Conservation (phyloP, 2,888 invertebrate species). For the Barypeithes pellucidus region DNA sequence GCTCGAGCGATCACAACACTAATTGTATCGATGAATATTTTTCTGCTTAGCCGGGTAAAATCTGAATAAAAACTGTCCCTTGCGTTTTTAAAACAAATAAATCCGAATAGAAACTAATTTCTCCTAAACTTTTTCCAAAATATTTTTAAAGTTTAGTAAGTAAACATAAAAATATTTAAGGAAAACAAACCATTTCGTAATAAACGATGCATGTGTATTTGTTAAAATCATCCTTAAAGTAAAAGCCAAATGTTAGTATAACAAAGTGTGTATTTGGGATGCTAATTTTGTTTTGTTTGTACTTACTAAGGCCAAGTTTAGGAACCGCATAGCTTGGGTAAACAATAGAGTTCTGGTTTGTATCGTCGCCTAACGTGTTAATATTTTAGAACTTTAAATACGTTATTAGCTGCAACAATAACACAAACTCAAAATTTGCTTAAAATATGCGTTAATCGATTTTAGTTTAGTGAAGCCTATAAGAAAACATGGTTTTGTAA, state of each 20-base stretch:
- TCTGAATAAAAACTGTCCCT: too few relatives aligned
- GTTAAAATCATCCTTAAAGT: background rate
- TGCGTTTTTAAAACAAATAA: too few relatives aligned
- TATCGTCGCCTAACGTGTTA: constrained; percentile 8
- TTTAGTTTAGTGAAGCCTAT: too few relatives aligned
- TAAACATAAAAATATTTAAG: background rate
- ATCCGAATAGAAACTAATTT: too few relatives aligned
- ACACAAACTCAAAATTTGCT: background rate
- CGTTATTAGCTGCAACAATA: constrained; percentile 7
- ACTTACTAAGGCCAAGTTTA: constrained; percentile 2
- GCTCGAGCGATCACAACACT: too few relatives aligned
- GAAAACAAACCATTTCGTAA: background rate
- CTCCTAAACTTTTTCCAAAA: too few relatives aligned
- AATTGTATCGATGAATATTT: too few relatives aligned
- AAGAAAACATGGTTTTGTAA: too few relatives aligned
- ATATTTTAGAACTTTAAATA: constrained; percentile 1
- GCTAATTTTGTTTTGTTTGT: constrained; percentile 25
- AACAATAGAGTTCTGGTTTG: constrained; percentile 9
- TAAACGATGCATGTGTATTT: background rate
- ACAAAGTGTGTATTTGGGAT: constrained; percentile 6
- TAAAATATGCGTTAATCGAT: background rate
- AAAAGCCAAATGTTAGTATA: constrained; percentile 1
- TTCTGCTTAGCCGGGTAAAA: too few relatives aligned
- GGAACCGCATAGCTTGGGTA: background rate
- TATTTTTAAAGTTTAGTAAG: background rate